Evolutionary conservation across 2,888 invertebrate genomes (phyloP).

Genomic region (Busseola fusca): DNA sequence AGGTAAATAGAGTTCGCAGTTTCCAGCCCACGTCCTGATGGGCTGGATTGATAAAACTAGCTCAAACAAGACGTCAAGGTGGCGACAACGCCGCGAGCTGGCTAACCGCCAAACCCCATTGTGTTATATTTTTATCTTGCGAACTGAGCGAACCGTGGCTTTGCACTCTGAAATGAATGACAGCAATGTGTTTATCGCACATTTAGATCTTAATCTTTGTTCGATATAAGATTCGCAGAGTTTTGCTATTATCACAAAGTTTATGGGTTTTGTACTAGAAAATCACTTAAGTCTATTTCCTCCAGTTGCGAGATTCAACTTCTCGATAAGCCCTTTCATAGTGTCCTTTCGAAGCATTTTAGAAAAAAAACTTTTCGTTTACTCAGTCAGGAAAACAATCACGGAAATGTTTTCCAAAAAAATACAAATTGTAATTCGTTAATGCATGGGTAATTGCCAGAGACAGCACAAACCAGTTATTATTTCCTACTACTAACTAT

Average conservation of each 20-base stretch:
- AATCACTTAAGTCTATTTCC: background rate
- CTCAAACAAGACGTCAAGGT: constrained; percentile 61
- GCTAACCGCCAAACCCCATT: constrained; percentile 56
- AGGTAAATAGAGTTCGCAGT: constrained; percentile 51
- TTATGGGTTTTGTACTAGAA: background rate
- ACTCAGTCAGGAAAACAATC: background rate
- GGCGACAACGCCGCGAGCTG: constrained; percentile 49
- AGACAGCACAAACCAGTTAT: constrained; percentile 9
- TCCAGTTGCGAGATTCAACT: background rate
- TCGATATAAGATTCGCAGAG: background rate
- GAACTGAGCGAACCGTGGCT: constrained; percentile 19
- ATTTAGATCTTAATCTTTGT: constrained; percentile 1
- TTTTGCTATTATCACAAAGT: background rate
- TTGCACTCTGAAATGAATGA: constrained; percentile 42
- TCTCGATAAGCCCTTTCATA: background rate
- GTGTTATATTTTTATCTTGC: constrained; percentile 58
- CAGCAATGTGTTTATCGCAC: background rate
- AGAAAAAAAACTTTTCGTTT: background rate
- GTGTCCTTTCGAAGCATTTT: background rate
- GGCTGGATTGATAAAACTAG: constrained; percentile 66
- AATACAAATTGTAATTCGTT: background rate
- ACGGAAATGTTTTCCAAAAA: background rate
- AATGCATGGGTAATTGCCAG: constrained; percentile 7
- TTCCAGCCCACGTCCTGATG: constrained; percentile 56
- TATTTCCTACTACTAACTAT: constrained; percentile 24